A percentile compares a stretch with the other conserved stretches of the same genome.
Conservation (phyloP, 2,797 vertebrate genomes). For the Myotis pilosus region DNA sequence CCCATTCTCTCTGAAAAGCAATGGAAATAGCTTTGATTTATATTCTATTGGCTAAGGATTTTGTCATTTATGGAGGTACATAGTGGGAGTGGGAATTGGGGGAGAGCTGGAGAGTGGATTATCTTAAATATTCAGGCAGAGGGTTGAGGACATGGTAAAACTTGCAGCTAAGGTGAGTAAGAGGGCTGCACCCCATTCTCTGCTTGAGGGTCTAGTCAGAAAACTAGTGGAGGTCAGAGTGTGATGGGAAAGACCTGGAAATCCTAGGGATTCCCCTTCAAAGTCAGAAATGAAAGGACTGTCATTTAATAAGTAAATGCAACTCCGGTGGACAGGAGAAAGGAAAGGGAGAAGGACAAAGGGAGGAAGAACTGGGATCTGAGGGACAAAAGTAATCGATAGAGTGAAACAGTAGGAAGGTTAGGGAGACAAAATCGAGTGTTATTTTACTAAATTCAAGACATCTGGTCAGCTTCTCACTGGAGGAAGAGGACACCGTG, state of each 20-base stretch:
- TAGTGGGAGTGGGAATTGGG: neutral
- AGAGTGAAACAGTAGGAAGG: conserved; percentile 42
- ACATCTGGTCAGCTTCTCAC: neutral
- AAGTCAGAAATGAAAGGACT: conserved; percentile 29
- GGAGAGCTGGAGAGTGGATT: neutral
- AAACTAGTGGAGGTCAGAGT: neutral
- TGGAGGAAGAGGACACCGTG: neutral
- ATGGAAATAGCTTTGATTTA: neutral
- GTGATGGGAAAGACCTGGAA: neutral
- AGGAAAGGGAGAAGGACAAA: conserved; percentile 40
- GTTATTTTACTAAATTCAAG: conserved; percentile 51
- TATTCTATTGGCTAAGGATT: neutral
- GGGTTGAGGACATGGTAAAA: neutral
- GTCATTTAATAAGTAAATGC: neutral
- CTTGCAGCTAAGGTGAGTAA: neutral
- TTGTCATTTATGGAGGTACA: neutral
- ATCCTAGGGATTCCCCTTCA: conserved; percentile 42
- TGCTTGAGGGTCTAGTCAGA: neutral
- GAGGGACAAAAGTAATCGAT: conserved; percentile 45
- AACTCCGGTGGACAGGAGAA: neutral
- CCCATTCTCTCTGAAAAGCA: too few species aligned
- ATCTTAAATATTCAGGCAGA: neutral
- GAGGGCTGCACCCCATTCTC: neutral
- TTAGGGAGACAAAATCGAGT: conserved; percentile 41
- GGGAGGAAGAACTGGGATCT: conserved; percentile 4